phyloP scores from a whole-genome alignment of 2,797 vertebrate species.

The Mionectes olivaceus region DNA sequence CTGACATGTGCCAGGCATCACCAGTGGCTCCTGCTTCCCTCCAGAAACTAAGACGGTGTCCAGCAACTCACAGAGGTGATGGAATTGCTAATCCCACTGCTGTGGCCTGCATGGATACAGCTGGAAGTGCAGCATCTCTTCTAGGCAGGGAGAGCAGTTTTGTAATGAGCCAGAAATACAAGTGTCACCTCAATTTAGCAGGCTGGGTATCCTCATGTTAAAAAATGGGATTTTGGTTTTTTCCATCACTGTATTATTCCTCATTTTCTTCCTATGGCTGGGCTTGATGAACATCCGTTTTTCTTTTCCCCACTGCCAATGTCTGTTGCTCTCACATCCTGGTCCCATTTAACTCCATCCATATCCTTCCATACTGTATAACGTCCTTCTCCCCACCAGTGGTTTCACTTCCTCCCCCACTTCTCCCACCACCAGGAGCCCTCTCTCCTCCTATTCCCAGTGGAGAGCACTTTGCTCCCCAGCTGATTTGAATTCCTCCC shows the following conservation, averaged over 20 bases:
- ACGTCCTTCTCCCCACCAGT: not conserved
- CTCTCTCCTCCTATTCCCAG: constrained; percentile 14
- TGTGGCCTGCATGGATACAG: not conserved
- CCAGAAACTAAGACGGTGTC: not conserved
- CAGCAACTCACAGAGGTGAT: not conserved
- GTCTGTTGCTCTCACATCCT: not conserved
- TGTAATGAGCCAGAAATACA: not conserved
- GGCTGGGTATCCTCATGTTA: not conserved
- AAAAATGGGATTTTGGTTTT: not conserved
- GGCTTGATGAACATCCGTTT: not conserved
- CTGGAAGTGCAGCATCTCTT: not conserved
- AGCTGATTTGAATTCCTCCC: constrained; percentile 65
- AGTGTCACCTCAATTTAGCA: not conserved
- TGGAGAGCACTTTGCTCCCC: not conserved
- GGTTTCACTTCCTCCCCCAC: not conserved
- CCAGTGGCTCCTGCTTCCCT: not conserved
- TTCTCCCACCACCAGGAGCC: not conserved
- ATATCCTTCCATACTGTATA: not conserved
- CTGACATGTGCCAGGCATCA: not conserved
- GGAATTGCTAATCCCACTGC: not conserved
- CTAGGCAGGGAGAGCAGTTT: not conserved
- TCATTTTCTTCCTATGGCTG: not conserved
- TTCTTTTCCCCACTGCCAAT: not conserved
- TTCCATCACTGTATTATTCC: not conserved
- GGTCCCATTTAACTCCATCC: not conserved